These are phyloP conservation scores for Corapipo altera DNA, from an alignment of 2,113 vertebrate species.

Conservation along the genomic window DNA sequence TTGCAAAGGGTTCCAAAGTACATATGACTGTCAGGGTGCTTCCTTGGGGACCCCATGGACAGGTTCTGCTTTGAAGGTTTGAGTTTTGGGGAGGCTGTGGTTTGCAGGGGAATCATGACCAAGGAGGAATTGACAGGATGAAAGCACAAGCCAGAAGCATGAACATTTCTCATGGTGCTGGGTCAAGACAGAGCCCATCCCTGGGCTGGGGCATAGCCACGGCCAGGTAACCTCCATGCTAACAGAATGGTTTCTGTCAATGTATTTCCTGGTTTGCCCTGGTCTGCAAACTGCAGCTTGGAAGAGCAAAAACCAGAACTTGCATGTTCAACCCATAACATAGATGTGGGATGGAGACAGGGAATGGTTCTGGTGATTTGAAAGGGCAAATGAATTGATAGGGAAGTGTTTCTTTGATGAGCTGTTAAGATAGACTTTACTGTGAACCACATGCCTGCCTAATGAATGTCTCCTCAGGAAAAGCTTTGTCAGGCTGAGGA, in stretches of 20 bases:
- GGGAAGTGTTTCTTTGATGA: neutral
- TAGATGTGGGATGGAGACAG: neutral
- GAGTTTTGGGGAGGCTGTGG: neutral
- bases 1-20: neutral
- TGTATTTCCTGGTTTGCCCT: neutral
- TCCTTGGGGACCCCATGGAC: neutral
- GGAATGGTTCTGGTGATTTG: neutral
- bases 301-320: neutral
- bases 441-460: neutral
- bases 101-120: neutral
- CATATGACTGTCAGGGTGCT: neutral
- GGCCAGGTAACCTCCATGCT: neutral
- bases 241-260: neutral
- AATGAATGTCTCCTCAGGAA: neutral
- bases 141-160: neutral
- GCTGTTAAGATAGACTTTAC: neutral
- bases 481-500: neutral
- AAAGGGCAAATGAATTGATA: neutral
- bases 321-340: neutral
- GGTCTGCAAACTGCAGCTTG: neutral
- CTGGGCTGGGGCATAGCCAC: neutral
- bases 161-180: accelerated
- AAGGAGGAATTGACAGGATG: neutral
- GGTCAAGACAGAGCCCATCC: neutral
- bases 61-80: neutral